Base-by-base conservation (phyloP, 1,140 invertebrate genomes). In the Zaprionus ghesquierei region DNA sequence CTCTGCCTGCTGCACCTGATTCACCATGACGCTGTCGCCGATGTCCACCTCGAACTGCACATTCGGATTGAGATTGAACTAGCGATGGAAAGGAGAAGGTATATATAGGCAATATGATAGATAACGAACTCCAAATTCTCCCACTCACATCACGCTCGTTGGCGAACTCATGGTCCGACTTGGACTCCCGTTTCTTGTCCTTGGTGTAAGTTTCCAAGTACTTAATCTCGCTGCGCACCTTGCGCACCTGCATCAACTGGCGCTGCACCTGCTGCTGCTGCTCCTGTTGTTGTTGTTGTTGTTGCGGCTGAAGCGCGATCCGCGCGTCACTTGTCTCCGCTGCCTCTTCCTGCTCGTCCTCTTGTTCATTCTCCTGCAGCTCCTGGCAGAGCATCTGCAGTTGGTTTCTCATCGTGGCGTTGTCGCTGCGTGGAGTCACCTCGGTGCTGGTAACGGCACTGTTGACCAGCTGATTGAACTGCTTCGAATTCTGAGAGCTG, bases 181-280 rank as follows among this genome's bases (percentile, higher is more conserved):
- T 91, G n/a, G 90, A 91, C 33, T 90, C 84, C 9, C 77, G 89
- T 0, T 91, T 90, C 41, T 90, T 91, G 8, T 91, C 79, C 55
- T 90, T 90, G 1, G 41, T n/a, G 9, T 49, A 58, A 5, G 55
- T 25, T 23, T 91, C 90, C 1, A 79, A 78, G 18, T 91, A 91
- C 35, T 91, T 91, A 18, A 90, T 87, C 64, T 91, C 90, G 49
- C 90, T 92, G 64, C 90, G 91, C 15, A 91, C 90, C 62, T 90
- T 92, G 38, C 90, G 85, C 23, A 92, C 82, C 58, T 90, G 75
- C 0, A 80, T 27, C 18, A 64, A n/a, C 38, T 79, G 82, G 12
- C 84, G 77, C 9, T 70, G 72, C 12, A 58, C 35, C 29, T 38
- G 71, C 8, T 38, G 41, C 5, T 73, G 75, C 23, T 64, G 49